Evolutionary conservation across 2,888 invertebrate genomes (phyloP), one percentile per base, ranked within the genome.

Genomic region (Drosophila meridiana): DNA sequence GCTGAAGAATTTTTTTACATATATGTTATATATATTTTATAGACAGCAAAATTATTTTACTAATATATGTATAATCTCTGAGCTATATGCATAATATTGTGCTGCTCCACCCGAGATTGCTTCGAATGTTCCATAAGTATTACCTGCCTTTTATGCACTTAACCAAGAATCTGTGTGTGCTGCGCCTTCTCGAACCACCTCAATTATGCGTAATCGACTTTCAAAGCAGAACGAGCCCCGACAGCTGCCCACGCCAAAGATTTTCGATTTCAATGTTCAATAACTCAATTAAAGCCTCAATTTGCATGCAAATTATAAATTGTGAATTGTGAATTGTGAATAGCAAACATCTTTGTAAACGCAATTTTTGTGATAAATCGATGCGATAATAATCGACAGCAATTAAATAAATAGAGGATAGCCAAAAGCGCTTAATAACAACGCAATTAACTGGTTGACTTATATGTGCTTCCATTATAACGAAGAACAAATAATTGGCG

Each of bases 221-320:
- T 47, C 32, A 11, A 30, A 52, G 50, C 36, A 38, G 40, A 61
- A 42, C 69, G 43, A 72, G 53, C 66, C 63, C 53, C 52, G 7
- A 26, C 6, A 20, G 36, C 61, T 34, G 43, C 66, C 72, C 55
- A 69, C 60, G 40, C 36, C 42, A 59, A 72, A 77, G 11, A 52
- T 34, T 52, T 34, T 77, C 74, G 56, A 71, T 75, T 78, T 60
- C 36, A 55, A 68, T 74, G 68, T 66, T 82, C 79, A 79, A 82
- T 85, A 85, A 85, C 88, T 88, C 75, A 85, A 88, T 86, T 89
- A 78, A 70, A 48, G 69, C 65, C 63, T 67, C 42, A 48, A 66
- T 73, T 70, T 72, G 58, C 64, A 83, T 76, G 65, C 61, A 80
- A 73, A 73, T 73, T 72, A 70, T 60, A 52, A 36, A 28, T 47